Evolutionary conservation across 2,113 vertebrate species (phyloP).

Genomic region (Coreoperca whiteheadi): DNA sequence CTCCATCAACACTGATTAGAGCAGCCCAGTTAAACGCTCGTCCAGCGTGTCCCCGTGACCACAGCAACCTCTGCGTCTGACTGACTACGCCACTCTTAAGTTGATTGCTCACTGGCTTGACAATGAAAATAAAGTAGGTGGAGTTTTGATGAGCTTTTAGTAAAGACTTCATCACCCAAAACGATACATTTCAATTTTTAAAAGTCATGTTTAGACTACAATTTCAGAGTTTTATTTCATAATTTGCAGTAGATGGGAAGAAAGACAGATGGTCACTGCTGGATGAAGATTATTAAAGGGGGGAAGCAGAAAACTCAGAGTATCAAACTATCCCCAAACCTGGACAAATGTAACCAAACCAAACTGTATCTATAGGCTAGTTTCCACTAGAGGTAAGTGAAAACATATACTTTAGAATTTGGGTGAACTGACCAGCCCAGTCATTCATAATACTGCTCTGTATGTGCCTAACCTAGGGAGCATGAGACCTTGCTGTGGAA

Average conservation of each 20-base stretch:
- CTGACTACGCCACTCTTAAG: conserved; percentile 6
- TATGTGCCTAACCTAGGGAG: background rate
- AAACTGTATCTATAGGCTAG: background rate
- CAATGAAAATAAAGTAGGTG: conserved; percentile 43
- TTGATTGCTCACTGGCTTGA: conserved; percentile 51
- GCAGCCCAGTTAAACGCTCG: conserved; percentile 64
- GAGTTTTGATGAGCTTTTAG: conserved; percentile 39
- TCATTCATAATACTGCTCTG: background rate
- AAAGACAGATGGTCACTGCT: background rate
- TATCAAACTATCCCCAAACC: background rate
- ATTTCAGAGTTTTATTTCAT: background rate
- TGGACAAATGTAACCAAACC: background rate
- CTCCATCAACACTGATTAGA: conserved; percentile 89
- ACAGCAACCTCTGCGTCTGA: conserved; percentile 47
- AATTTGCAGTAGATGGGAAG: background rate
- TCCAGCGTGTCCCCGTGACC: conserved; percentile 48
- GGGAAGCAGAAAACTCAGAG: background rate
- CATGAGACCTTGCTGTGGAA: background rate
- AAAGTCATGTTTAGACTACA: background rate
- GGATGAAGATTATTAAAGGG: background rate
- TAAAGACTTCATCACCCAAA: conserved; percentile 8
- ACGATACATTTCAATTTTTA: background rate
- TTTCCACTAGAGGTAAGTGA: background rate
- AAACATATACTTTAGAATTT: no score
- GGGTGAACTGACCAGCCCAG: background rate